Evolutionary conservation across 2,888 invertebrate species (phyloP).

Genomic region (Phyto melanocephala): DNA sequence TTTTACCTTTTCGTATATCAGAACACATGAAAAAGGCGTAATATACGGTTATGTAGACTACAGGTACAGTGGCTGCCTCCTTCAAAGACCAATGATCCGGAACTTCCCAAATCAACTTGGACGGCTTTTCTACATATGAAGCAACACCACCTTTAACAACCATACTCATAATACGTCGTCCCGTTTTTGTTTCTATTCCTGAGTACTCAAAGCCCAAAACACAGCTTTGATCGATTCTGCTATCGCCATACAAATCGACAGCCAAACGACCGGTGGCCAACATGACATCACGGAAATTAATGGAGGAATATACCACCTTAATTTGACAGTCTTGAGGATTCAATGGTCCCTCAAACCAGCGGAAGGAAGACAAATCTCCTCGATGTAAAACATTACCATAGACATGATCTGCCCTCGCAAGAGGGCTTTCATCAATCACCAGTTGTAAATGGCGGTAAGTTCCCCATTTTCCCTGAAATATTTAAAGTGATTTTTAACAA

Average conservation of each 20-base stretch:
- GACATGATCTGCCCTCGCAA: slow-evolving; percentile 82
- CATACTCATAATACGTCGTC: slow-evolving; percentile 84
- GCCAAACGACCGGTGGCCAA: slow-evolving; percentile 93
- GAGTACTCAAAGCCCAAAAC: slow-evolving; percentile 85
- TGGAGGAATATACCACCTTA: slow-evolving; percentile 83
- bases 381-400: slow-evolving; percentile 87
- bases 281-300: slow-evolving; percentile 98
- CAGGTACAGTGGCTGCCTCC: slow-evolving; percentile 88
- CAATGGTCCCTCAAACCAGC: slow-evolving; percentile 88
- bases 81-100: slow-evolving; percentile 86
- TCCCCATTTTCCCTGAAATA: slow-evolving; percentile 81
- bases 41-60: slow-evolving; percentile 86
- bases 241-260: slow-evolving; percentile 87
- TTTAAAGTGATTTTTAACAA: not conserved
- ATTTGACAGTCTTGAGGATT: slow-evolving; percentile 80
- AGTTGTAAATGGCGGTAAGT: slow-evolving; percentile 90
- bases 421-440: slow-evolving; percentile 75
- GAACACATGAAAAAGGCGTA: slow-evolving; percentile 79
- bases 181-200: slow-evolving; percentile 81
- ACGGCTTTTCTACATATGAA: slow-evolving; percentile 75
- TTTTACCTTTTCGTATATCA: slow-evolving; percentile 76
- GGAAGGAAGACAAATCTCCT: slow-evolving; percentile 91
- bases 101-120: slow-evolving; percentile 82
- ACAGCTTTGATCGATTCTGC: slow-evolving; percentile 83
- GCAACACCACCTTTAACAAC: slow-evolving; percentile 80